Base-by-base conservation (phyloP, 1,140 invertebrate species). In the Hylyphantes graminicola region DNA sequence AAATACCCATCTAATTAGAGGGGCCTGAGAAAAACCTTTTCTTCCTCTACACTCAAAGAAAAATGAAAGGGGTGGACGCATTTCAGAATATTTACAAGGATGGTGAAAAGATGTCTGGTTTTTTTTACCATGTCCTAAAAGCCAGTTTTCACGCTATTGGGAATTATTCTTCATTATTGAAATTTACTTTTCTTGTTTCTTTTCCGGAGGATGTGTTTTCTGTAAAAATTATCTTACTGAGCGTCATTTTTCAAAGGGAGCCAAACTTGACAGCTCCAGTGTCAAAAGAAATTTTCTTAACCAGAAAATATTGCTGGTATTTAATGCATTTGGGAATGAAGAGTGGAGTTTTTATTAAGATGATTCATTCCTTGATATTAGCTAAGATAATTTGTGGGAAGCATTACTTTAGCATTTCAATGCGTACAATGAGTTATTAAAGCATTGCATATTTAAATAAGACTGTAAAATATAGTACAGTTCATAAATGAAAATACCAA, bases 1-100 rank as follows among this genome's bases (percentile, higher is more conserved):
- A 63, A 78, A 78, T 78, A 78, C 67, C 76, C 48, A 67, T 78
- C 76, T 78, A 78, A 78, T 78, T 78, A 78, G 76, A 78, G 61
- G 76, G 51, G 21, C 15, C 63, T 48, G 50, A 17, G 48, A 48
- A 19, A 67, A 64, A 61, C 51, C 63, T 35, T 54, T 76, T 48
- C 21, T 59, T 63, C 73, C 63, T 76, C 54, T 19, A 65, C n/a
- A 51, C n/a, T 54, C 21, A 8, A 65, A 78, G 76, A 78, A 61
- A 78, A 78, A 78, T 78, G 63, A 48, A 67, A 64, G 68, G 68
- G 76, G 76, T 13, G 76, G 76, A 67, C 61, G 67, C 61, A 78
- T 78, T 65, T 67, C 63, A 67, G 76, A 21, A 11, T 64, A 63
- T 54, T 63, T 65, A 67, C 50, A 61, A 65, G 54, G 61, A 53